A percentile compares a stretch with the other conserved stretches of the same genome.
Evolutionary conservation across 1,140 invertebrate genomes (phyloP).

Genomic region (Rhopalosiphum maidis): DNA sequence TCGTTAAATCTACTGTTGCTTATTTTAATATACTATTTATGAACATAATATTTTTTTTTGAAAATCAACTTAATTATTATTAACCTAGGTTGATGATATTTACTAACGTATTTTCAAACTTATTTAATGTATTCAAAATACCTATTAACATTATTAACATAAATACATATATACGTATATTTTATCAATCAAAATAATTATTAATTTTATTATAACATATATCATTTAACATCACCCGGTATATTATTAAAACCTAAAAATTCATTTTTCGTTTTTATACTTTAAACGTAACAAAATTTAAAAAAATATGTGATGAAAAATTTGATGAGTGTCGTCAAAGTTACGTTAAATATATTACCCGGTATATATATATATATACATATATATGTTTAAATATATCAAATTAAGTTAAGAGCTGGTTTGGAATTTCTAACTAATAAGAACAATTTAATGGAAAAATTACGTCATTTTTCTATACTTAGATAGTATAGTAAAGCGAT

Average conservation of each 20-base stretch:
- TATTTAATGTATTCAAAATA: no score
- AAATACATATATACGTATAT: neutral
- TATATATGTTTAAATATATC: neutral
- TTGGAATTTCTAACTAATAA: neutral
- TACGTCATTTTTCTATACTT: slow-evolving; percentile 1
- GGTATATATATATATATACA: neutral
- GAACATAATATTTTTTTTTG: no score
- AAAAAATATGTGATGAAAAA: neutral
- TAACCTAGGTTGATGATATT: no score
- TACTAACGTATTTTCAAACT: no score
- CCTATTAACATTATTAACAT: neutral
- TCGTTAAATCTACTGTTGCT: no score
- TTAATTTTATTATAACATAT: neutral
- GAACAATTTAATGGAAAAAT: neutral
- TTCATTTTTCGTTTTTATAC: neutral
- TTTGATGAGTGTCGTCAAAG: neutral
- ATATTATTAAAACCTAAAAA: neutral
- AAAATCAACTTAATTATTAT: no score
- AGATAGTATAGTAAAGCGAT: neutral
- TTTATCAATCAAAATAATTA: neutral
- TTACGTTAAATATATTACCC: neutral
- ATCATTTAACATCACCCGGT: neutral
- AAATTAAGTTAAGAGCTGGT: neutral
- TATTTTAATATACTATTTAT: no score
- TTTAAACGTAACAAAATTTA: neutral